Evolutionary conservation across 2,888 invertebrate species (phyloP).

Genomic region (Drosophila affinis): DNA sequence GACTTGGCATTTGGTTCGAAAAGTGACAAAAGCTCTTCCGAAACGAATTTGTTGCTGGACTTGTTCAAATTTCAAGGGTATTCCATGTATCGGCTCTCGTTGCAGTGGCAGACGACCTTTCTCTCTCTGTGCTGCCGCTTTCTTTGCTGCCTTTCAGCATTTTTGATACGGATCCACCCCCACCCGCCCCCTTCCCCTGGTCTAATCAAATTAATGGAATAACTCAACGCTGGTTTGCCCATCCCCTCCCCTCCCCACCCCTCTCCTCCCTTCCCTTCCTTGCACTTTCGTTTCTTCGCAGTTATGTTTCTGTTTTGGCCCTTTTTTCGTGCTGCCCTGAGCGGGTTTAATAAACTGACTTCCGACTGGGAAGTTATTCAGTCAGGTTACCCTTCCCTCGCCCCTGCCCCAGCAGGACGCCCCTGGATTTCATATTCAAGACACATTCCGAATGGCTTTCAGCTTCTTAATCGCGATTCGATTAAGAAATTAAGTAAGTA

Average conservation of each 20-base stretch:
- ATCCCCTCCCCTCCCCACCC: slow-evolving; percentile 3
- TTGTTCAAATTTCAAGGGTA: slow-evolving; percentile 17
- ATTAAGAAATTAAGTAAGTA: slow-evolving; percentile 48
- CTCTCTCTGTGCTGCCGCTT: neutral
- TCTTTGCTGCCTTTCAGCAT: slow-evolving; percentile 19
- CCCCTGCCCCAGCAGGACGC: too few species aligned
- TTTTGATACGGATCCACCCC: neutral
- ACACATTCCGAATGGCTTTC: slow-evolving; percentile 24
- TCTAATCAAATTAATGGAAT: slow-evolving; percentile 79
- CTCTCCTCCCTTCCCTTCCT: neutral
- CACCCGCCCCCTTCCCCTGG: slow-evolving; percentile 27
- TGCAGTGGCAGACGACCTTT: neutral
- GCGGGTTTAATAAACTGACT: slow-evolving; percentile 30
- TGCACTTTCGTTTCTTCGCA: neutral
- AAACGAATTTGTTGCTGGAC: neutral
- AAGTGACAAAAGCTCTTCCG: neutral
- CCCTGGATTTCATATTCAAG: neutral
- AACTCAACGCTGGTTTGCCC: slow-evolving; percentile 52
- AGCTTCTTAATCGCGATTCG: slow-evolving; percentile 29
- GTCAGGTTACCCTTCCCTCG: neutral
- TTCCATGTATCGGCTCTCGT: slow-evolving; percentile 14
- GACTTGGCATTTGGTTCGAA: too few species aligned
- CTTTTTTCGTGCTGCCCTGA: slow-evolving; percentile 1
- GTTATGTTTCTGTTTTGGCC: slow-evolving; percentile 1
- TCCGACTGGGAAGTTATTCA: neutral